phyloP scores from a whole-genome alignment of 2,888 invertebrate species.

The Calliopum simillimum region DNA sequence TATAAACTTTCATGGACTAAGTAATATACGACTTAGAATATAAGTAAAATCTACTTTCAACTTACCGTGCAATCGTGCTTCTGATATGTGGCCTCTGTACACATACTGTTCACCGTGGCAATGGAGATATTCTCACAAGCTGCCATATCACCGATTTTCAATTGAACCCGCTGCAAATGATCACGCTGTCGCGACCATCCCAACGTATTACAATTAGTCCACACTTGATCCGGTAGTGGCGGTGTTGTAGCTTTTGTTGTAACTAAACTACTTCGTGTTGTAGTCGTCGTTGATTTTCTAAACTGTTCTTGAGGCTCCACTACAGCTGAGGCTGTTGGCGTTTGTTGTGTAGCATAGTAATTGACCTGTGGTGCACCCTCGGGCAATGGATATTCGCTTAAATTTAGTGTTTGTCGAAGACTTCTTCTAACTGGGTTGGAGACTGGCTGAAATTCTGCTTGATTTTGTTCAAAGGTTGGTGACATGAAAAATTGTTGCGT shows the following conservation, averaged over 20 bases:
- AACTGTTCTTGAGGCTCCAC: conserved; percentile 27
- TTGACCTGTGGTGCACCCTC: conserved; percentile 63
- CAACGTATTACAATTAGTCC: conserved; percentile 81
- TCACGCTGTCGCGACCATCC: conserved; percentile 90
- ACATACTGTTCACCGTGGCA: conserved; percentile 84
- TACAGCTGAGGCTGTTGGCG: background rate
- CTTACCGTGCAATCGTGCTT: conserved; percentile 87
- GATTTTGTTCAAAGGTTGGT: conserved; percentile 52
- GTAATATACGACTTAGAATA: no score
- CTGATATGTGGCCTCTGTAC: conserved; percentile 83
- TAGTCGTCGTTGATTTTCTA: conserved; percentile 24
- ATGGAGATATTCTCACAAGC: conserved; percentile 88
- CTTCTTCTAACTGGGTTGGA: no score
- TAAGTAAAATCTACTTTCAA: conserved; percentile 47
- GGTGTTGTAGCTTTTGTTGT: conserved; percentile 35
- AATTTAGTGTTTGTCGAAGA: conserved; percentile 26
- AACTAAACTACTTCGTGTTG: conserved; percentile 8
- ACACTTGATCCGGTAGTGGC: conserved; percentile 53
- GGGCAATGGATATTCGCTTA: conserved; percentile 61
- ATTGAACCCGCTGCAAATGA: conserved; percentile 83
- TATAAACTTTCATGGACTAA: no score
- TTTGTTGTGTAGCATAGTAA: conserved; percentile 50
- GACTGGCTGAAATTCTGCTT: conserved; percentile 37
- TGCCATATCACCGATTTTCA: conserved; percentile 81
- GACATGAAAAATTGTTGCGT: conserved; percentile 64